Conservation (phyloP, 2,797 vertebrate genomes). For the Falco biarmicus region DNA sequence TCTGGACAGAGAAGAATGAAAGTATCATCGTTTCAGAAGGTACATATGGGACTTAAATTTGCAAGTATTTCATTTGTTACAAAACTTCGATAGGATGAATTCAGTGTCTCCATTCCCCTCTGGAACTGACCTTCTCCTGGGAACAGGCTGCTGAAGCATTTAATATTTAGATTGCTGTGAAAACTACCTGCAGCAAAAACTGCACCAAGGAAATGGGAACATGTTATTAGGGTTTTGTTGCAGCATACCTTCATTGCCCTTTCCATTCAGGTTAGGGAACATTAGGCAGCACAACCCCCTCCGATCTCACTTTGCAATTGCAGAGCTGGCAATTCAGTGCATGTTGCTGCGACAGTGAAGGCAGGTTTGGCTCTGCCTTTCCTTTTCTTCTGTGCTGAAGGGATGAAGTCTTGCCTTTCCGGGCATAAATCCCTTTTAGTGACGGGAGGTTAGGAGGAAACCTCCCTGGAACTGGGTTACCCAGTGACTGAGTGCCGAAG, state of each 20-base stretch:
- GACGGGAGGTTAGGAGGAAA: background rate
- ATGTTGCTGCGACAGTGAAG: background rate
- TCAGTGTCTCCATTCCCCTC: constrained; percentile 44
- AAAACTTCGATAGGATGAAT: constrained; percentile 56
- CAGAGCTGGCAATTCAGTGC: background rate
- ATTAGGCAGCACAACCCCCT: background rate
- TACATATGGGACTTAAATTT: constrained; percentile 41
- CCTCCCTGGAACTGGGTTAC: background rate
- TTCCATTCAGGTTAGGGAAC: background rate
- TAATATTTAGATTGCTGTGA: background rate
- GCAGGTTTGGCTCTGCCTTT: background rate
- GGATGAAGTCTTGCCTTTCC: background rate
- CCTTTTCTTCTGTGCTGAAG: background rate
- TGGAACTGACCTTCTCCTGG: constrained; percentile 51
- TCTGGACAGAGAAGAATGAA: constrained; percentile 17
- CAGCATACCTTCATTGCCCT: background rate
- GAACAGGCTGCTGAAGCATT: constrained; percentile 19
- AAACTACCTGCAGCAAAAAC: constrained; percentile 11
- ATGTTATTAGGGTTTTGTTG: background rate
- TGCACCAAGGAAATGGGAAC: background rate
- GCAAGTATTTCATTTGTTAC: constrained; percentile 25
- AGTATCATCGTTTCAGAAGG: constrained; percentile 20
- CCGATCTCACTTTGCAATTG: background rate
- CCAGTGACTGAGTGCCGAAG: background rate
- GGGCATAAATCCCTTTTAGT: background rate